Percentiles rank a stretch among this genome's conserved stretches.
These are phyloP conservation scores for Momotus momota DNA, from an alignment of 2,797 vertebrate genomes.

Conservation along the genomic window DNA sequence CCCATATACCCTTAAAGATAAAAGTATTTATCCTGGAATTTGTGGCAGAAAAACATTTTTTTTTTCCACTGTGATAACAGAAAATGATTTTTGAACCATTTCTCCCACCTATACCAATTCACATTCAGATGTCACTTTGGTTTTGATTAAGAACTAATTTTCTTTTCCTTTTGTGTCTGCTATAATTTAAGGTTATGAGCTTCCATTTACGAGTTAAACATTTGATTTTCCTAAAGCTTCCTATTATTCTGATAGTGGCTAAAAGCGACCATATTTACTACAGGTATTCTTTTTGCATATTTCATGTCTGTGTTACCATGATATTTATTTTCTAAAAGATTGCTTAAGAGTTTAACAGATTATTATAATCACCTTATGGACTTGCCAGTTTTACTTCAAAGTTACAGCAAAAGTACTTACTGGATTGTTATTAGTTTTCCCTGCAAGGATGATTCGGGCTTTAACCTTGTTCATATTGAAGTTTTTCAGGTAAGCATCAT, in stretches of 20 bases:
- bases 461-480: constrained; percentile 99
- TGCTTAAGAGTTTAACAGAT: background rate
- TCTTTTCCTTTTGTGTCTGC: background rate
- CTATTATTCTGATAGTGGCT: background rate
- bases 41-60: background rate
- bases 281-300: background rate
- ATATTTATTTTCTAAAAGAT: background rate
- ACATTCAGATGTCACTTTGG: background rate
- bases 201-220: background rate
- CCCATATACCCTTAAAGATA: background rate
- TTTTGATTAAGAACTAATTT: background rate
- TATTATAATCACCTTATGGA: background rate
- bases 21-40: background rate
- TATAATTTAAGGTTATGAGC: background rate
- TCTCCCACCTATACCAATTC: background rate
- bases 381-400: background rate
- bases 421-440: constrained; percentile 91
- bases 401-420: constrained; percentile 79
- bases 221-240: background rate
- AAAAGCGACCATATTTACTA: background rate
- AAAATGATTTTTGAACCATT: background rate
- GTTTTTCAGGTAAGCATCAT: constrained; percentile 96
- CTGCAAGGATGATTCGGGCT: constrained; percentile 92
- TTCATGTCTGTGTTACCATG: background rate
- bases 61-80: background rate